These are phyloP conservation scores for Ophion costatus DNA, from an alignment of 2,888 invertebrate genomes.

Conservation along the genomic window DNA sequence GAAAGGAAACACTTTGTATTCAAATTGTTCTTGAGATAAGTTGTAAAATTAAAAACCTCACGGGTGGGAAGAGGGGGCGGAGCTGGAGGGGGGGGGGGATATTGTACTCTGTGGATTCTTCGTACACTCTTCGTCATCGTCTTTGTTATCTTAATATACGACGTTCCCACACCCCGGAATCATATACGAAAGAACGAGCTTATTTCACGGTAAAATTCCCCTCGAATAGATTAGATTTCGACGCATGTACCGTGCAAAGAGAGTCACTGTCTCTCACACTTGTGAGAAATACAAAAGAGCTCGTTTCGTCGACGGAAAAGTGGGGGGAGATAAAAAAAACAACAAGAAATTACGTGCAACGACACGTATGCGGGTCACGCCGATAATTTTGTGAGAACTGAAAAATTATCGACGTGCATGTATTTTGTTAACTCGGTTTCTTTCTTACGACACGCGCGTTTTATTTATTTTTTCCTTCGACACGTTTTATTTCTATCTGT, in stretches of 20 bases:
- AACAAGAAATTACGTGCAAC: slow-evolving; percentile 34
- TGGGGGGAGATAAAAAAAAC: slow-evolving; percentile 5
- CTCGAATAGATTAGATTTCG: slow-evolving; percentile 59
- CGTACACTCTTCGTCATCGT: slow-evolving; percentile 31
- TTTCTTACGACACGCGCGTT: not conserved
- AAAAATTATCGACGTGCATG: not conserved
- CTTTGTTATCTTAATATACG: slow-evolving; percentile 43
- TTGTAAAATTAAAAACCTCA: slow-evolving; percentile 31
- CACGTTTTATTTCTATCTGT: not conserved
- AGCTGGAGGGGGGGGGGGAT: not conserved
- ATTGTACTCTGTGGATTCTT: slow-evolving; percentile 30
- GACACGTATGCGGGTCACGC: slow-evolving; percentile 61
- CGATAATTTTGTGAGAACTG: slow-evolving; percentile 2
- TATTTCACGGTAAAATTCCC: slow-evolving; percentile 53
- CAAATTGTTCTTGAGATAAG: slow-evolving; percentile 48
- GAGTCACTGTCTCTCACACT: slow-evolving; percentile 36
- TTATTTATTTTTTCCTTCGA: not conserved
- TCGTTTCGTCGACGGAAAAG: slow-evolving; percentile 52
- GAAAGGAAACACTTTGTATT: slow-evolving; percentile 52
- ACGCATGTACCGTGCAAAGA: slow-evolving; percentile 34
- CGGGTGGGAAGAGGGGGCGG: not conserved
- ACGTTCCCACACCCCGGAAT: slow-evolving; percentile 59
- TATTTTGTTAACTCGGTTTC: not conserved
- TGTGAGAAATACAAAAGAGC: not conserved
- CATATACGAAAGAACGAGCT: slow-evolving; percentile 33